Base-by-base conservation (phyloP, 2,113 vertebrate genomes). In the Oplegnathus fasciatus region DNA sequence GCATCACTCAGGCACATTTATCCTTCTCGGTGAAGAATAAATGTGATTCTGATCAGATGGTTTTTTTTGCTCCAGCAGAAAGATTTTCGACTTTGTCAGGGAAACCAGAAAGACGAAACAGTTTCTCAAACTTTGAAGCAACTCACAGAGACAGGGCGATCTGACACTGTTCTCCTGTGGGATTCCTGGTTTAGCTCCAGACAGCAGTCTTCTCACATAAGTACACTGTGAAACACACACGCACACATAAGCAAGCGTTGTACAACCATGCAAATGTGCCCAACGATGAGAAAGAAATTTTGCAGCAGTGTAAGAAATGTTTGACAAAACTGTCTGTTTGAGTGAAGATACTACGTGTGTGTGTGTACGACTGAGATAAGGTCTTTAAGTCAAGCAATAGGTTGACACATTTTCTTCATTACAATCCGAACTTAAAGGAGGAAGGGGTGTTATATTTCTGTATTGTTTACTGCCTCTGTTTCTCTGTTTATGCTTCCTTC, bases 141-240 rank as follows among this genome's bases (percentile, higher is more conserved):
- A 50, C 65, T 62, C 14, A 13, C 52, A 13, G 50, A 80, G 57
- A 42, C 75, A 54, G 34, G 14, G 44, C 79, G 84, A 83, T 78
- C 30, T 80, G 67, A 81, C 84, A n/a, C 40, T 0, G 26, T 32
- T 61, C 73, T 75, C 73, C 77, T 14, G 13, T 64, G 84, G 61
- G 84, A 86, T 18, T 80, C 72, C 76, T 61, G 74, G 32, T 73
- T 83, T 69, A 67, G 71, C 80, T 77, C 71, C 71, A 44, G 46
- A 82, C 61, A 73, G 60, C 54, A n/a, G 58, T 37, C 67, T 76
- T 9, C 79, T 69, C n/a, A 48, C 48, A 40, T 46, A 52, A 75
- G 28, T 37, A 32, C 58, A 69, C 9, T 37, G 78, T 78, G 70
- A 80, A 77, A 68, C 8, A 68, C 37, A 44, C 68, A 75, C 18